Conservation (phyloP, 2,888 invertebrate species). For the Argyra leucocephala region DNA sequence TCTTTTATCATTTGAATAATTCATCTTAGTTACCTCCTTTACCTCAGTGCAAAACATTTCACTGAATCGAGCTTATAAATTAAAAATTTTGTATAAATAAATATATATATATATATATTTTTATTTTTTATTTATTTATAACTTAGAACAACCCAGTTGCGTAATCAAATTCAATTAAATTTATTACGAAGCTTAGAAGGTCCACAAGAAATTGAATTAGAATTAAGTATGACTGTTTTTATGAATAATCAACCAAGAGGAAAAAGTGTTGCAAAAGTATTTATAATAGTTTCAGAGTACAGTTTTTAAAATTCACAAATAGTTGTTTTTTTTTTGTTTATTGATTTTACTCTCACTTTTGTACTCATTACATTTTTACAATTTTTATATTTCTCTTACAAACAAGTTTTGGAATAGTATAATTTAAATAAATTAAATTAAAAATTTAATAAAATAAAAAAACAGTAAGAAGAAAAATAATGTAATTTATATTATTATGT, state of each 20-base stretch:
- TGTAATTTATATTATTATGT: too few species aligned
- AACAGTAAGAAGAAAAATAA: too few species aligned
- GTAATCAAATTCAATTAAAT: constrained; percentile 66
- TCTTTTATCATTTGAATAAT: too few species aligned
- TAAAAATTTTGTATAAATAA: constrained; percentile 15
- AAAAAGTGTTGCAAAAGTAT: constrained; percentile 73
- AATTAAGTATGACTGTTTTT: constrained; percentile 76
- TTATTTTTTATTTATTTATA: constrained; percentile 9
- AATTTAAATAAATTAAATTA: too few species aligned
- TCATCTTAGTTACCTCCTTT: too few species aligned
- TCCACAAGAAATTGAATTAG: constrained; percentile 83
- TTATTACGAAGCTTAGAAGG: constrained; percentile 66
- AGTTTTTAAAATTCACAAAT: constrained; percentile 52
- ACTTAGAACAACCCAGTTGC: constrained; percentile 46
- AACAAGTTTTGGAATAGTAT: too few species aligned
- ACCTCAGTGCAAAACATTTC: too few species aligned
- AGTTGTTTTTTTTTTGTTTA: too few species aligned
- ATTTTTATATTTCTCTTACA: too few species aligned
- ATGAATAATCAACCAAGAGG: constrained; percentile 64
- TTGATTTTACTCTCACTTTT: too few species aligned
- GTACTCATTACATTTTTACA: too few species aligned
- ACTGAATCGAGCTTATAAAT: constrained; percentile 36
- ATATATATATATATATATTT: neutral
- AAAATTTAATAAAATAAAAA: too few species aligned
- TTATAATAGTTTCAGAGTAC: constrained; percentile 76